A percentile compares a stretch with the other conserved stretches of the same genome.
Evolutionary conservation across 2,888 invertebrate genomes (phyloP).

Genomic region (Plagodis dolabraria): DNA sequence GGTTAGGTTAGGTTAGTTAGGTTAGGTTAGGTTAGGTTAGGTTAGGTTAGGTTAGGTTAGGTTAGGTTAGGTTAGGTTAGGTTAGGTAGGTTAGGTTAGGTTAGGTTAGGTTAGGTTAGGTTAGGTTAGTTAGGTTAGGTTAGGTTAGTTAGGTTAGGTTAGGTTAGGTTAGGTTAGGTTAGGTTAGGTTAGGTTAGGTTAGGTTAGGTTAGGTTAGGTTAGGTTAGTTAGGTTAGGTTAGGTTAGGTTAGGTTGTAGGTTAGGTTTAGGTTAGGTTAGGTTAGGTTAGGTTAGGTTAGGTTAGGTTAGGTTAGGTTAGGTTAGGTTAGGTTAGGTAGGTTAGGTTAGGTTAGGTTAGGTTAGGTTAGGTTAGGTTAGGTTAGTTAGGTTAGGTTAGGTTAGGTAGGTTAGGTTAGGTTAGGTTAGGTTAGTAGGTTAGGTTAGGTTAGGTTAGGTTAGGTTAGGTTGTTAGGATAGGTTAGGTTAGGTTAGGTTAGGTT

Average conservation of each 20-base stretch:
- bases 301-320: conserved; percentile 43
- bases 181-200: conserved; percentile 29
- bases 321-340: too few relatives aligned
- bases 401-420: too few relatives aligned
- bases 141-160: conserved; percentile 26
- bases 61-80: conserved; percentile 36
- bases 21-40: conserved; percentile 33
- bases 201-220: conserved; percentile 35
- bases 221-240: conserved; percentile 44
- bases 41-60: conserved; percentile 38
- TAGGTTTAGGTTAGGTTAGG: too few relatives aligned
- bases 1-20: conserved; percentile 23
- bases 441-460: conserved; percentile 36
- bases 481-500: conserved; percentile 33
- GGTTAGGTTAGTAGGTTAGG: too few relatives aligned
- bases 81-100: too few relatives aligned
- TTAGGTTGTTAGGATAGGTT: conserved; percentile 34
- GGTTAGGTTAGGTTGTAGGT: conserved; percentile 31
- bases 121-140: conserved; percentile 22
- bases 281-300: conserved; percentile 39
- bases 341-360: conserved; percentile 28
- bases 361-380: conserved; percentile 39
- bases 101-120: conserved; percentile 35
- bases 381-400: conserved; percentile 39
- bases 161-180: conserved; percentile 30